Percentiles rank a stretch among this genome's conserved stretches.
Conservation (phyloP, 1,140 invertebrate genomes). For the Drosophila bocqueti region DNA sequence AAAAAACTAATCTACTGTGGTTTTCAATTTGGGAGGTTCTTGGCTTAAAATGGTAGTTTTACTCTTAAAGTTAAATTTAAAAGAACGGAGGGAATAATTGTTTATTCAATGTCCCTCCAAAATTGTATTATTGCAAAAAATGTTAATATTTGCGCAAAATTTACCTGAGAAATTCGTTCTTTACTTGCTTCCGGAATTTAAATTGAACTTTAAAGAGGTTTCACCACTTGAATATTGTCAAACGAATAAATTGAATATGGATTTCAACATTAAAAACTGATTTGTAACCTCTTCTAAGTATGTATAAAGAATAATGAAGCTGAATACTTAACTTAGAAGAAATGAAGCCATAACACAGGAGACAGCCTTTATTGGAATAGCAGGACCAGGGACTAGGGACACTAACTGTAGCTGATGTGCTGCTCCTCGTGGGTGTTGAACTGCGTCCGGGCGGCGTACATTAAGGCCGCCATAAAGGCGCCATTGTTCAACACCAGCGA, state of each 20-base stretch:
- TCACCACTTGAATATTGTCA: neutral
- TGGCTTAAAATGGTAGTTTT: neutral
- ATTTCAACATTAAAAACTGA: neutral
- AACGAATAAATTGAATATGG: neutral
- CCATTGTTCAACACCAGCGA: conserved; percentile 82
- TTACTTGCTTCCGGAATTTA: no score
- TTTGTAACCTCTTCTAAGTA: neutral
- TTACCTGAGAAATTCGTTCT: neutral
- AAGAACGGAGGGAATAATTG: no score
- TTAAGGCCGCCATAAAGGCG: conserved; percentile 77
- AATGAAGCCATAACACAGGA: conserved; percentile 28
- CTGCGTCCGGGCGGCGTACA: conserved; percentile 71
- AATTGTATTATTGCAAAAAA: no score
- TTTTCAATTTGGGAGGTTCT: no score
- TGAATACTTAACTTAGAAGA: neutral
- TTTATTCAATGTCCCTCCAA: no score
- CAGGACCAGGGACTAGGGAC: neutral
- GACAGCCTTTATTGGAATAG: conserved; percentile 62
- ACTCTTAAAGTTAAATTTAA: neutral
- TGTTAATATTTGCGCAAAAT: no score
- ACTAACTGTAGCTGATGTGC: conserved; percentile 71
- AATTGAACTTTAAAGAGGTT: no score
- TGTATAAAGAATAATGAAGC: neutral
- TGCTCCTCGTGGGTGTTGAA: conserved; percentile 70
- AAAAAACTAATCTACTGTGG: conserved; percentile 24